Conservation (phyloP, 1,140 invertebrate genomes). For the Pachypeltis micranthus region DNA sequence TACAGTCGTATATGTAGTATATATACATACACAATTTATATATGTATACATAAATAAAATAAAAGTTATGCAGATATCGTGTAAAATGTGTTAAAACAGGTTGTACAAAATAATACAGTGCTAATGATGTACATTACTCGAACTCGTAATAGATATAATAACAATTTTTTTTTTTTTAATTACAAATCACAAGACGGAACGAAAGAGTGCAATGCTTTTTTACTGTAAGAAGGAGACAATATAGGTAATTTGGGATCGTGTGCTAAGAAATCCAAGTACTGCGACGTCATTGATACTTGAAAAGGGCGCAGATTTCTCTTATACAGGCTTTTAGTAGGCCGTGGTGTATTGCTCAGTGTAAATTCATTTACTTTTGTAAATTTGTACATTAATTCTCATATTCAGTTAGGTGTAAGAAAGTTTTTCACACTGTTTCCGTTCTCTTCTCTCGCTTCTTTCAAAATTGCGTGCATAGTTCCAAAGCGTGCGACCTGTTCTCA, state of each 20-base stretch:
- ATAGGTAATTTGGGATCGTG: constrained; percentile 4
- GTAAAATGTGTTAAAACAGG: neutral
- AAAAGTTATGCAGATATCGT: neutral
- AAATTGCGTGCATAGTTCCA: constrained; percentile 20
- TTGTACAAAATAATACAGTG: neutral
- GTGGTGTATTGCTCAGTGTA: constrained; percentile 24
- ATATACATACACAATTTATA: constrained; percentile 6
- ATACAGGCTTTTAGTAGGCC: neutral
- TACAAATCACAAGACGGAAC: neutral
- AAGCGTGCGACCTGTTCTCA: constrained; percentile 23
- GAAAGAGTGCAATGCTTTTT: neutral
- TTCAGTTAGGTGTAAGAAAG: constrained; percentile 5
- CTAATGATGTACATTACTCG: neutral
- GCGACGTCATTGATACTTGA: neutral
- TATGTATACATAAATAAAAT: constrained; percentile 12
- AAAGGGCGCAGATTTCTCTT: neutral
- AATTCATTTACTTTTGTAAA: constrained; percentile 15
- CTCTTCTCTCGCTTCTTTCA: neutral
- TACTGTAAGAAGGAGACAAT: constrained; percentile 5
- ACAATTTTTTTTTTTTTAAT: too few relatives aligned
- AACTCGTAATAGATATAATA: constrained; percentile 11
- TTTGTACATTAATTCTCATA: constrained; percentile 6
- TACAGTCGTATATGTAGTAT: constrained; percentile 2
- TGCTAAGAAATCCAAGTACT: neutral
- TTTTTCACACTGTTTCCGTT: constrained; percentile 2